A percentile compares a stretch with the other conserved stretches of the same genome.
Conservation (phyloP, 2,888 invertebrate species). For the Synanthedon tipuliformis region DNA sequence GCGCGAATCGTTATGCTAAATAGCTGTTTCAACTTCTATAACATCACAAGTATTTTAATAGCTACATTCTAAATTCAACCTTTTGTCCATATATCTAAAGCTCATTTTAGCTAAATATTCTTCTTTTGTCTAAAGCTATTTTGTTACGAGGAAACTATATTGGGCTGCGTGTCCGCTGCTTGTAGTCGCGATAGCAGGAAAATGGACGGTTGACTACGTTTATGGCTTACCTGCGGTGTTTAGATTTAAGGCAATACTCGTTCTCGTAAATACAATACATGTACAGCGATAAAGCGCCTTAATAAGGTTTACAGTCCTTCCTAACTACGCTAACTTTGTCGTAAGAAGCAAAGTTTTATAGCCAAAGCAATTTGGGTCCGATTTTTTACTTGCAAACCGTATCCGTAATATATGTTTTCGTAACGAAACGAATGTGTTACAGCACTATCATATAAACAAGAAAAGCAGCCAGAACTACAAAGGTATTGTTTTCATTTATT, state of each 20-base stretch:
- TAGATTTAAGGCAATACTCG: conserved; percentile 52
- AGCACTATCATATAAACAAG: no score
- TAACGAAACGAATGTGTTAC: no score
- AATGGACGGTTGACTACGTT: conserved; percentile 69
- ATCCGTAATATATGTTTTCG: no score
- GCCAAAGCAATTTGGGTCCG: neutral
- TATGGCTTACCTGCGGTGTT: conserved; percentile 57
- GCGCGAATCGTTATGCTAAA: conserved; percentile 66
- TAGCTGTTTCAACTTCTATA: conserved; percentile 13
- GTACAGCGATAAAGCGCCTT: conserved; percentile 48
- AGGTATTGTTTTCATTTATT: no score
- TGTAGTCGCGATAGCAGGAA: conserved; percentile 60
- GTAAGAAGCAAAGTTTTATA: neutral
- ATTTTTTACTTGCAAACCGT: no score
- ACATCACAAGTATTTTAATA: conserved; percentile 6
- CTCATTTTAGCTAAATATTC: neutral
- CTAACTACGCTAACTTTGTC: conserved; percentile 13
- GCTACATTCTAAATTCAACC: conserved; percentile 10
- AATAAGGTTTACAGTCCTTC: conserved; percentile 46
- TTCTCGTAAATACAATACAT: conserved; percentile 48
- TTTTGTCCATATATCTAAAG: conserved; percentile 1
- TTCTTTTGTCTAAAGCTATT: conserved; percentile 13
- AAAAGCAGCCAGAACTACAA: no score
- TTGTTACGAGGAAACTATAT: conserved; percentile 10
- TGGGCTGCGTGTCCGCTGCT: conserved; percentile 54